A percentile compares a stretch with the other conserved stretches of the same genome.
Conservation (phyloP, 1,140 invertebrate genomes). For the Drosophila kepulauana region DNA sequence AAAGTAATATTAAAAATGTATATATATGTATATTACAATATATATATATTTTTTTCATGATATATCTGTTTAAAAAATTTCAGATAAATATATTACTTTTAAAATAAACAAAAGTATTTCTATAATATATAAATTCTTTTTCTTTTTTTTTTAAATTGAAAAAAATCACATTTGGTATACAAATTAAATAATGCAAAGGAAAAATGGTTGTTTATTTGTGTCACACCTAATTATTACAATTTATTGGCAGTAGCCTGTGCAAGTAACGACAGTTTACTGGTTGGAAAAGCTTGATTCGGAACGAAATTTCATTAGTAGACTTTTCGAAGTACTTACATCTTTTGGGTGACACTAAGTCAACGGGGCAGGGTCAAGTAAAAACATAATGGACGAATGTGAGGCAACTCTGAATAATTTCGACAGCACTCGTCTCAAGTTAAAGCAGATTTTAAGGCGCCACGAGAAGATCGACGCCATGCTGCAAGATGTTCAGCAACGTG, state of each 20-base stretch:
- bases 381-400: background rate
- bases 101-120: too few relatives aligned
- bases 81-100: too few relatives aligned
- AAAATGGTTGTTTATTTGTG: too few relatives aligned
- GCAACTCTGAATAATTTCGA: background rate
- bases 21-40: too few relatives aligned
- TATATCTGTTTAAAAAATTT: too few relatives aligned
- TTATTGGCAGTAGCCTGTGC: background rate
- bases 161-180: too few relatives aligned
- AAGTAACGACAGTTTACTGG: background rate
- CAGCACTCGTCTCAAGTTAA: constrained; percentile 19
- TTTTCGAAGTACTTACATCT: background rate
- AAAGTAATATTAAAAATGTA: background rate
- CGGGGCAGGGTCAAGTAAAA: constrained; percentile 1
- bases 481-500: background rate
- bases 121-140: too few relatives aligned
- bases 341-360: constrained; percentile 1
- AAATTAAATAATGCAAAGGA: too few relatives aligned
- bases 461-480: constrained; percentile 29
- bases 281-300: background rate
- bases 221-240: too few relatives aligned
- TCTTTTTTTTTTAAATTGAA: too few relatives aligned
- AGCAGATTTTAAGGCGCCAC: constrained; percentile 11
- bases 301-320: constrained; percentile 1
- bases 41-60: too few relatives aligned